Evolutionary conservation across 2,888 invertebrate genomes (phyloP).

Genomic region (Plusia festucae): DNA sequence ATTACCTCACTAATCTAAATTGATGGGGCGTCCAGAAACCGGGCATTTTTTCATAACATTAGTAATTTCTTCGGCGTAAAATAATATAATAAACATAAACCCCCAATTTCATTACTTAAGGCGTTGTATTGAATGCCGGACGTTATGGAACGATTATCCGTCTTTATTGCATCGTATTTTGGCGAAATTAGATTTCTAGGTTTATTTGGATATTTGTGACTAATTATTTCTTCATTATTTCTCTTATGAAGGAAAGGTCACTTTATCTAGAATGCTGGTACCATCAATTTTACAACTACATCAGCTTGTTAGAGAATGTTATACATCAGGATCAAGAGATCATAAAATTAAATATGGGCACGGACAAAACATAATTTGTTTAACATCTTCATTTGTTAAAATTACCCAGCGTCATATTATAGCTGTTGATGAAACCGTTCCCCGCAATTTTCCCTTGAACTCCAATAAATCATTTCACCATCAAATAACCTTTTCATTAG

Average conservation of each 20-base stretch:
- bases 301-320: no score
- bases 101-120: conserved; percentile 84
- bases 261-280: background rate
- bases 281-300: background rate
- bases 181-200: conserved; percentile 63
- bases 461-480: conserved; percentile 8
- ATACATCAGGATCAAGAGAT: no score
- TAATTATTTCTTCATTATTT: conserved; percentile 39
- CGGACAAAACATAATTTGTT: background rate
- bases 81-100: conserved; percentile 85
- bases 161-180: conserved; percentile 65
- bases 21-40: conserved; percentile 87
- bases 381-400: background rate
- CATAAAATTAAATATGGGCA: no score
- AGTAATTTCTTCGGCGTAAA: conserved; percentile 87
- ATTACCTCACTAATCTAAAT: conserved; percentile 88
- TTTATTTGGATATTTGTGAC: conserved; percentile 46
- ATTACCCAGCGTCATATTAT: background rate
- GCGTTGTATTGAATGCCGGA: conserved; percentile 72
- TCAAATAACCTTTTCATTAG: conserved; percentile 11
- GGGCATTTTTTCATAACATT: conserved; percentile 86
- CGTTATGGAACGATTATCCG: conserved; percentile 71
- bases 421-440: background rate
- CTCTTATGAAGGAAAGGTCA: background rate
- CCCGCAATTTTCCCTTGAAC: background rate